Conservation (phyloP, 23 tunicate species). For the Styela clava region DNA sequence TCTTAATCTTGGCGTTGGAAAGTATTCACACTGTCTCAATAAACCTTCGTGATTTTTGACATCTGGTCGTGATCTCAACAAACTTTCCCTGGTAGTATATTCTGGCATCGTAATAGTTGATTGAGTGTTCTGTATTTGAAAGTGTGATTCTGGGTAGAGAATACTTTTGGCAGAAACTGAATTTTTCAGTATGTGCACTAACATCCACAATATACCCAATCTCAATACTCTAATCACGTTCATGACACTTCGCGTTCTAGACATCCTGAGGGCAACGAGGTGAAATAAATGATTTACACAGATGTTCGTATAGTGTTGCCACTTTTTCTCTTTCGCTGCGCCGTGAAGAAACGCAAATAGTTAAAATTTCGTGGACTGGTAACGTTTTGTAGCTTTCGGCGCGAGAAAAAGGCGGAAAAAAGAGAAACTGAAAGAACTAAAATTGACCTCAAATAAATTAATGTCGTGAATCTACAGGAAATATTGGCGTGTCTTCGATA, state of each 20-base stretch:
- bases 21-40: constrained; percentile 18
- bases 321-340: background rate
- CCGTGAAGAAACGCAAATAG: background rate
- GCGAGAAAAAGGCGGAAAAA: background rate
- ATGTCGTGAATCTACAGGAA: too few species aligned
- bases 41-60: constrained; percentile 34
- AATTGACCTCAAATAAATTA: background rate
- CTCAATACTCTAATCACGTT: background rate
- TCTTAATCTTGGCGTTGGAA: constrained; percentile 13
- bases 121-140: constrained; percentile 10
- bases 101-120: constrained; percentile 19
- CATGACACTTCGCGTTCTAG: background rate
- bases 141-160: background rate
- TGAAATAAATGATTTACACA: background rate
- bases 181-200: background rate
- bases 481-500: too few species aligned
- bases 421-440: background rate
- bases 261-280: background rate
- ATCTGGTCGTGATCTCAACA: constrained; percentile 25
- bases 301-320: background rate
- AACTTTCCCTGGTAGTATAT: constrained; percentile 21
- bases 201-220: background rate
- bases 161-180: background rate
- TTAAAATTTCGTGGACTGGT: background rate
- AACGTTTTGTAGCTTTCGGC: background rate